These are phyloP conservation scores for Calosoma granatense DNA, from an alignment of 1,140 invertebrate genomes.

Conservation along the genomic window DNA sequence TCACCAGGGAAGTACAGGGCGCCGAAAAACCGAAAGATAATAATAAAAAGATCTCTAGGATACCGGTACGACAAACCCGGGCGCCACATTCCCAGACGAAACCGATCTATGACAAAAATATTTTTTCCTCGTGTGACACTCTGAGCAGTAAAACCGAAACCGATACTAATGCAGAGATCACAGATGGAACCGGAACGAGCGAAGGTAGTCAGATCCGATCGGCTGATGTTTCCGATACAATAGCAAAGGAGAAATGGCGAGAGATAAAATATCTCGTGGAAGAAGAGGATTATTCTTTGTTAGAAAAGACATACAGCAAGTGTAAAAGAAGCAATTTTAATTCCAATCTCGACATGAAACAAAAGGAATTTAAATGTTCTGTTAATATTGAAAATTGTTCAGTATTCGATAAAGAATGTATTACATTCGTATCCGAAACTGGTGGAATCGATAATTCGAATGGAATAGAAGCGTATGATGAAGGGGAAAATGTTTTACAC, in stretches of 20 bases:
- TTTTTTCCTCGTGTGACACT: background rate
- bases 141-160: constrained; percentile 9
- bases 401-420: too few relatives aligned
- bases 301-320: background rate
- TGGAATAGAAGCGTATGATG: too few relatives aligned
- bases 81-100: constrained; percentile 3
- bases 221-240: background rate
- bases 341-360: background rate
- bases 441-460: too few relatives aligned
- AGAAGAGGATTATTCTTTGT: background rate
- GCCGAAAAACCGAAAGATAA: background rate
- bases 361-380: too few relatives aligned
- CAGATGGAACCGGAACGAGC: background rate
- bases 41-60: constrained; percentile 12
- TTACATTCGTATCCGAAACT: too few relatives aligned
- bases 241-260: background rate
- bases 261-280: background rate
- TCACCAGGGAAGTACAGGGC: background rate
- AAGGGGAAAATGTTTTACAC: background rate
- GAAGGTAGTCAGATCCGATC: too few relatives aligned
- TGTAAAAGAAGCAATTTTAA: constrained; percentile 7
- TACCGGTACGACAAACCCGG: constrained; percentile 10
- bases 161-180: background rate
- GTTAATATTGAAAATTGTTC: too few relatives aligned
- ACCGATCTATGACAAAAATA: constrained; percentile 7